Evolutionary conservation across 2,888 invertebrate species (phyloP), one percentile per base, ranked within the genome.

Genomic region (Lomographa bimaculata): DNA sequence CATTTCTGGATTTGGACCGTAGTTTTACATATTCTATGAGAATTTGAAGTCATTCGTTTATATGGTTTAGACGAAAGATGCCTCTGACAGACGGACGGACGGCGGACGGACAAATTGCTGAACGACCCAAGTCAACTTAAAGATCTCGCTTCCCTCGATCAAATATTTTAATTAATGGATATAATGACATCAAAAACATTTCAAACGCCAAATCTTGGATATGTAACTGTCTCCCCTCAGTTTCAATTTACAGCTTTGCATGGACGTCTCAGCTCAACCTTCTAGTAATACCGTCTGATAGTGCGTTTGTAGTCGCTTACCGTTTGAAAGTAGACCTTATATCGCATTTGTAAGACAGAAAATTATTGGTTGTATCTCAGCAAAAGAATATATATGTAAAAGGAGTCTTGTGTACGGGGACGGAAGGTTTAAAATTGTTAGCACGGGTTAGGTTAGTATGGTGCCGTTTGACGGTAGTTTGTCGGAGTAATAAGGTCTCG

Each of bases 401-500:
- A 55, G 38, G 42, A 48, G 44, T 57, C 64, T 60, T 80, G 65
- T 50, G 39, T 28, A 39, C 35, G 34, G 37, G 34, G 29, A n/a
- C 7, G 40, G 54, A 79, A 54, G 63, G 74, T 62, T 46, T 47
- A 55, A 54, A 52, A 59, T 47, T n/a, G n/a, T n/a, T n/a, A n/a
- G n/a, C n/a, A n/a, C n/a, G n/a, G 35, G 52, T 48, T 32, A 45
- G 44, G 29, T 35, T 33, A 43, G 50, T 47, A 63, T 70, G 73
- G 69, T 75, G 74, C 72, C 78, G 79, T 83, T 86, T 84, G 86
- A 84, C 79, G 78, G 84, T 79, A 83, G 82, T 87, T 87, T 86
- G 85, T 86, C 77, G 84, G 71, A 78, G 82, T 87, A 89, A 87
- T 87, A 87, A 86, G 85, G 84, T 82, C 83, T 83, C 79, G 73